These are phyloP conservation scores for Lontra canadensis DNA, from an alignment of 2,113 vertebrate species.

Conservation along the genomic window DNA sequence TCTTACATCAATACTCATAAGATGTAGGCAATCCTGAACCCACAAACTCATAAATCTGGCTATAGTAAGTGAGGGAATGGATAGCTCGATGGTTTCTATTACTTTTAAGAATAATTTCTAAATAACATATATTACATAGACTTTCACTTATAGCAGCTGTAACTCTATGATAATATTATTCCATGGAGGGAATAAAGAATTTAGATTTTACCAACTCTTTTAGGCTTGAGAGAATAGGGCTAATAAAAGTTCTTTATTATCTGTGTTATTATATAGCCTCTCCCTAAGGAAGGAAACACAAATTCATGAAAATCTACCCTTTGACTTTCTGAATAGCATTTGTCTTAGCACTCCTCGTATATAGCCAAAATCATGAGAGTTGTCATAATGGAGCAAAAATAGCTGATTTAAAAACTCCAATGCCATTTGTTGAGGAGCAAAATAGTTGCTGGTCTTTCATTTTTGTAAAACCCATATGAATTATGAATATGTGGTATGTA, in stretches of 20 bases:
- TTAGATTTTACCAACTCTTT: conserved; percentile 51
- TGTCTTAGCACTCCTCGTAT: neutral
- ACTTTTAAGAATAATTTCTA: conserved; percentile 30
- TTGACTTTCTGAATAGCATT: neutral
- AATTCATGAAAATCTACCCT: conserved; percentile 45
- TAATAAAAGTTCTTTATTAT: conserved; percentile 26
- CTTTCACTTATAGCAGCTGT: conserved; percentile 13
- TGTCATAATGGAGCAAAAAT: neutral
- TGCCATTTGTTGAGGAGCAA: neutral
- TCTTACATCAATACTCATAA: neutral
- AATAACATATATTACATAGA: neutral
- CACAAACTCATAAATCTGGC: neutral
- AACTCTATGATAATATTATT: conserved; percentile 28
- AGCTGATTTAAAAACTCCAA: neutral
- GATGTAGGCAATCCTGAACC: neutral
- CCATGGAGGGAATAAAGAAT: neutral
- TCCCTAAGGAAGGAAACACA: conserved; percentile 2
- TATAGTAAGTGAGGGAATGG: neutral
- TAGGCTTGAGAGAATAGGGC: neutral
- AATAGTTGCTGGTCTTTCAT: neutral
- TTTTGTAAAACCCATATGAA: neutral
- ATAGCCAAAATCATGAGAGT: neutral
- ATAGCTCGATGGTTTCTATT: neutral
- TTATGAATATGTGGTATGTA: neutral
- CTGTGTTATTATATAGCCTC: neutral